phyloP scores from a whole-genome alignment of 2,888 invertebrate species.

The Anodontia alba region DNA sequence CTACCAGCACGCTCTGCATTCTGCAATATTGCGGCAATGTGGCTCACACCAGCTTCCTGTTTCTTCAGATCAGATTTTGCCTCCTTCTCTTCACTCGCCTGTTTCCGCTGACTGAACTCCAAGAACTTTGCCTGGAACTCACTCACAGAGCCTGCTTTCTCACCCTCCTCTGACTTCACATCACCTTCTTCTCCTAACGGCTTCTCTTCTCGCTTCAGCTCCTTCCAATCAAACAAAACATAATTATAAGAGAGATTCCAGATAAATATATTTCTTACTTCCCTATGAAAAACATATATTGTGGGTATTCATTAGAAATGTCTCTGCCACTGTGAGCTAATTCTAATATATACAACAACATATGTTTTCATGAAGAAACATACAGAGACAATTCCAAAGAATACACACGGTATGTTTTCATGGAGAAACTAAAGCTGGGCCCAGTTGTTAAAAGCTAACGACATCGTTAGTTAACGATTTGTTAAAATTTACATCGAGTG shows the following conservation, averaged over 20 bases:
- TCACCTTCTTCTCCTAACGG: conserved; percentile 37
- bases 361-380: too few relatives aligned
- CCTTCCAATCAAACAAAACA: too few relatives aligned
- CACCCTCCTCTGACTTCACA: conserved; percentile 90
- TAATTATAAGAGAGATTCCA: background rate
- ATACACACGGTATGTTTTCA: too few relatives aligned
- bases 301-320: conserved; percentile 11
- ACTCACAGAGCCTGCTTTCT: conserved; percentile 76
- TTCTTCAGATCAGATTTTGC: conserved; percentile 54
- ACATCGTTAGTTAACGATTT: too few relatives aligned
- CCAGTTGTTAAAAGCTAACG: too few relatives aligned
- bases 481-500: too few relatives aligned
- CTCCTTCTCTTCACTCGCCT: conserved; percentile 55
- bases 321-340: too few relatives aligned
- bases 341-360: too few relatives aligned
- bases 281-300: too few relatives aligned
- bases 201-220: background rate
- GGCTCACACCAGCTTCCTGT: conserved; percentile 64
- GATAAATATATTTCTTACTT: too few relatives aligned
- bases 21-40: conserved; percentile 76
- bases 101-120: conserved; percentile 82
- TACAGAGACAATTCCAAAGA: too few relatives aligned
- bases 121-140: conserved; percentile 84
- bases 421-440: too few relatives aligned
- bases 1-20: conserved; percentile 28